Base-by-base conservation (phyloP, 2,888 invertebrate species). In the Timema podura region DNA sequence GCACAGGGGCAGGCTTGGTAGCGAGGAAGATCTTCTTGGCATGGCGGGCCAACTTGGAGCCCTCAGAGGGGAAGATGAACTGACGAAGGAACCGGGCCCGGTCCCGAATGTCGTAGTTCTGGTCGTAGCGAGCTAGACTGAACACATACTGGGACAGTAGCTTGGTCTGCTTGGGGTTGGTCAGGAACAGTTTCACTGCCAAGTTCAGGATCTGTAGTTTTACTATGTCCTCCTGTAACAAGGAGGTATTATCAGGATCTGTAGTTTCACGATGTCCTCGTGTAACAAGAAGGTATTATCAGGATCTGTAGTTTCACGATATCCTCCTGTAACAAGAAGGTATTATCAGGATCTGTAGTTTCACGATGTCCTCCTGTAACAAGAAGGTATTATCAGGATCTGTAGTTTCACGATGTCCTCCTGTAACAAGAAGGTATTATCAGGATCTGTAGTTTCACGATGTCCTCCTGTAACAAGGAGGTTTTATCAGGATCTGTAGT, bases 81-180 rank as follows among this genome's bases (percentile, higher is more conserved):
- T 91, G 91, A 13, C 92, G 88, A 68, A 99, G 84, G 79, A 98
- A 90, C 45, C 99, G 85, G 6, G 96, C 95, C 10, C 97, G 87
- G 83, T 99, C 99, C 45, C 99, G 86, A 68, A 99, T 96, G 83
- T 99, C 98, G 80, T 98, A 99, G 82, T 96, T 96, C 76, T 92
- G 91, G 85, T 99, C 99, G 81, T 98, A 99, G 76, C 96, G 91
- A 0, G 98, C 97, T 77, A 99, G 84, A 75, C 90, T 93, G 78
- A 98, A 91, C 59, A 98, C 91, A 82, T 99, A 98, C 79, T 95
- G 94, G 77, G 94, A 93, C 68, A 98, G 85, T 6, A 94, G 84
- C 71, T 89, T 86, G 0, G 95, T 96, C 82, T 93, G 96, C 72
- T 90, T 88, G 6, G 93, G 90, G 79, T 94, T 93, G 30, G 92